Conservation (phyloP, 2,113 vertebrate genomes). For the Gallinago media region DNA sequence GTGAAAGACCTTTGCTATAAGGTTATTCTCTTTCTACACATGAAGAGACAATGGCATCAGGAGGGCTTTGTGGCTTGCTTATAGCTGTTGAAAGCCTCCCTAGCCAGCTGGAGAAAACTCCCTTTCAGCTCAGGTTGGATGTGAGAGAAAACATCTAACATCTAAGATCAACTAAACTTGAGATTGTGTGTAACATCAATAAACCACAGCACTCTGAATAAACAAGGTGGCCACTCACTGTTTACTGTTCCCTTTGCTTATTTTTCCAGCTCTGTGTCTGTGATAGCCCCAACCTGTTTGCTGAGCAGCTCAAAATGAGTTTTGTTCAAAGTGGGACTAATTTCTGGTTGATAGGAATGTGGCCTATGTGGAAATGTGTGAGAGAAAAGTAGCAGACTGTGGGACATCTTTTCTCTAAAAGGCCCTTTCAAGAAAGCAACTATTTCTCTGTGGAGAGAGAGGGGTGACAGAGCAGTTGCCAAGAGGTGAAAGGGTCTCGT, state of each 20-base stretch:
- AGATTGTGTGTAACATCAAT: conserved; percentile 35
- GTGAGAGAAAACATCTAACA: neutral
- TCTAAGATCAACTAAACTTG: conserved; percentile 24
- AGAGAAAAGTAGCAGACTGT: neutral
- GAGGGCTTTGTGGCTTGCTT: neutral
- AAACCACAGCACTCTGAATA: conserved; percentile 47
- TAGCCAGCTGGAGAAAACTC: neutral
- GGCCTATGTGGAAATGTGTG: neutral
- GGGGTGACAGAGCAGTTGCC: neutral
- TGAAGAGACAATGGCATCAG: neutral
- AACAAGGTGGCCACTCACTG: conserved; percentile 30
- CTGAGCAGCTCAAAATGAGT: neutral
- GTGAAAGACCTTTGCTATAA: neutral
- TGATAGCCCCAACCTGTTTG: conserved; percentile 15
- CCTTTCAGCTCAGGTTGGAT: neutral
- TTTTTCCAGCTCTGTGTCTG: conserved; percentile 25
- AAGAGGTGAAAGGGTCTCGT: neutral
- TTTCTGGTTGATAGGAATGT: neutral
- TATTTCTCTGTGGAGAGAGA: neutral
- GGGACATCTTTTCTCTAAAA: neutral
- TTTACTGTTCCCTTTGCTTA: conserved; percentile 42
- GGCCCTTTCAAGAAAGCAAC: neutral
- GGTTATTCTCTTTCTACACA: neutral
- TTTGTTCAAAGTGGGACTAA: neutral
- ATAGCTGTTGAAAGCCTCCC: neutral